Percentiles rank a stretch among this genome's conserved stretches.
These are phyloP conservation scores for Mormoops blainvillei DNA, from an alignment of 2,113 vertebrate genomes.

Conservation along the genomic window DNA sequence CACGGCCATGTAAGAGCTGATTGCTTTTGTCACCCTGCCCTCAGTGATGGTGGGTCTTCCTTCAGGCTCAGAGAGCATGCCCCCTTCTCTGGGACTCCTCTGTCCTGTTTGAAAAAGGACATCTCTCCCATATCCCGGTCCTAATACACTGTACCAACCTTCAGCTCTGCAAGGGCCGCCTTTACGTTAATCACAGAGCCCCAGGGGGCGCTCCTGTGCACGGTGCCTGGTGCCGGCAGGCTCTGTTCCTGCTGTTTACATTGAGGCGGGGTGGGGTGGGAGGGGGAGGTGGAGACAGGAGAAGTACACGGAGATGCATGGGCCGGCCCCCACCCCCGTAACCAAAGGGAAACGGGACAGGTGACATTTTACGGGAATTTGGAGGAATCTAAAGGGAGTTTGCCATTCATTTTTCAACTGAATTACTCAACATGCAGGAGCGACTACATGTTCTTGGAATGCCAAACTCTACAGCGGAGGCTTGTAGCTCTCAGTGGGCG, in stretches of 20 bases:
- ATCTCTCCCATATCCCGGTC: no score
- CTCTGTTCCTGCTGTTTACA: no score
- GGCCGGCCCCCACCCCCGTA: not conserved
- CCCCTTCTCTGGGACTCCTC: not conserved
- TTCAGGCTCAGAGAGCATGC: not conserved
- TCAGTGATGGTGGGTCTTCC: not conserved
- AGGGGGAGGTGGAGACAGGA: not conserved
- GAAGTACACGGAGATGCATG: not conserved
- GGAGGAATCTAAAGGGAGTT: not conserved
- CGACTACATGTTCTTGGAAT: accelerated
- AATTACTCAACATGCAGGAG: not conserved
- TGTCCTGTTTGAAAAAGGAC: no score
- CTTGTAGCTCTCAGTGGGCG: accelerated
- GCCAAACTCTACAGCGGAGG: not conserved
- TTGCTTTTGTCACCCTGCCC: not conserved
- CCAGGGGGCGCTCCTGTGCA: accelerated
- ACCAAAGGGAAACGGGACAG: no score
- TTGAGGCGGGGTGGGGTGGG: not conserved
- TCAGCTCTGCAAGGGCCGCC: accelerated
- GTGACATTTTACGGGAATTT: not conserved
- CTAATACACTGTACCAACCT: accelerated
- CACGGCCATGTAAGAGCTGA: accelerated
- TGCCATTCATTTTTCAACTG: not conserved
- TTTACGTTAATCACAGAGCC: accelerated
- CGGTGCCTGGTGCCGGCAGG: accelerated